These are phyloP conservation scores for Andrena trimmerana DNA, from an alignment of 2,888 invertebrate genomes.

Conservation along the genomic window DNA sequence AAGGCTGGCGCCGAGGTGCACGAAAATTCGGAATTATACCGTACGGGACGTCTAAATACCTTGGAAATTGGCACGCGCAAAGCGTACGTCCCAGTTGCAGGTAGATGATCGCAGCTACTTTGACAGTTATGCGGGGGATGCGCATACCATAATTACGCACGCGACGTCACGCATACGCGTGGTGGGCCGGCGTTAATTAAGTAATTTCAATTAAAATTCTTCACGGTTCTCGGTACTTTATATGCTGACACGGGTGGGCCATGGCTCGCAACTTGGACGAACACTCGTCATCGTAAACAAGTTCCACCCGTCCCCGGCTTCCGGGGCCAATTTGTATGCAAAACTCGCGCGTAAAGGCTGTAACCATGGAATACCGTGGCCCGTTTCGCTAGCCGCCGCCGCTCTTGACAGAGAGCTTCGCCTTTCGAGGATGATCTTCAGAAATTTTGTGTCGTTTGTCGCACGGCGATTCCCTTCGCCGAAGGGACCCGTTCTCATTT, in stretches of 20 bases:
- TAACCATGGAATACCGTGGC: conserved; percentile 46
- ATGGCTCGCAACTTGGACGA: conserved; percentile 61
- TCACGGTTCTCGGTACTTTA: conserved; percentile 61
- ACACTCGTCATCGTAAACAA: conserved; percentile 73
- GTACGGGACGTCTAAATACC: conserved; percentile 42
- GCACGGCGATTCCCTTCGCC: not conserved
- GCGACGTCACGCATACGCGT: conserved; percentile 33
- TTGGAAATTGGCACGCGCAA: conserved; percentile 40
- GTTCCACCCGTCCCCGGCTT: conserved; percentile 56
- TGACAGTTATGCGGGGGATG: conserved; percentile 50
- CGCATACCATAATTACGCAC: conserved; percentile 47
- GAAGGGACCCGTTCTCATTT: not conserved
- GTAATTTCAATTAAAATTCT: conserved; percentile 80
- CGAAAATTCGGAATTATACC: conserved; percentile 30
- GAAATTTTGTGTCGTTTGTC: conserved; percentile 36
- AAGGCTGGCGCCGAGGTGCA: conserved; percentile 9
- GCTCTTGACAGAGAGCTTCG: conserved; percentile 26
- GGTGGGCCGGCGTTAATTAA: conserved; percentile 72
- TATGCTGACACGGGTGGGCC: conserved; percentile 48
- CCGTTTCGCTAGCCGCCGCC: not conserved
- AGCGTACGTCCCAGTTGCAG: conserved; percentile 9
- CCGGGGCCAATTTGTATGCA: conserved; percentile 71
- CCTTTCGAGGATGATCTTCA: conserved; percentile 18
- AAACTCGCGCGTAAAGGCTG: conserved; percentile 65
- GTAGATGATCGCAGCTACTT: conserved; percentile 47